Conservation (phyloP, 2,797 vertebrate genomes). For the Ambastaia sidthimunki region DNA sequence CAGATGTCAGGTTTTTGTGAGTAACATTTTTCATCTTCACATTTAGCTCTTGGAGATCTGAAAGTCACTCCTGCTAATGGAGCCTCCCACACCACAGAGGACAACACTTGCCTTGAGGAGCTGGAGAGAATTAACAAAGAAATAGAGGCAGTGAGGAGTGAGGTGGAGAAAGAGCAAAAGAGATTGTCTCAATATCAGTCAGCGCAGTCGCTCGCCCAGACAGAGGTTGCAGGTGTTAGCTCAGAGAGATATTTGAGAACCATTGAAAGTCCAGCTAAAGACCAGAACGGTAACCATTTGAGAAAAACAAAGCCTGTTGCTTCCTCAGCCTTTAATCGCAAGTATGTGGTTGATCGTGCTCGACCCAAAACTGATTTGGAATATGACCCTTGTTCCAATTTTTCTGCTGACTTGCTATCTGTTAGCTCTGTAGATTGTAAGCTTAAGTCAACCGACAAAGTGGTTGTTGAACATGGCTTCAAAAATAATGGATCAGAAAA, state of each 20-base stretch:
- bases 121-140: conserved; percentile 77
- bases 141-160: conserved; percentile 75
- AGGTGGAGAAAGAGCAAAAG: conserved; percentile 78
- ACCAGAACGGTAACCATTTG: conserved; percentile 41
- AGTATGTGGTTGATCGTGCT: conserved; percentile 77
- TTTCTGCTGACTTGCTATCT: conserved; percentile 73
- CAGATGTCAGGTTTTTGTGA: neutral
- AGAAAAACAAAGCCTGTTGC: conserved; percentile 33
- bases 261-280: conserved; percentile 49
- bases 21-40: conserved; percentile 24
- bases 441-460: conserved; percentile 34
- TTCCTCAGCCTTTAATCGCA: conserved; percentile 52
- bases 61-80: conserved; percentile 9
- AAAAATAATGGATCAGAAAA: conserved; percentile 6
- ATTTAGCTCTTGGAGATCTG: conserved; percentile 60
- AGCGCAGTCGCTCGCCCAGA: conserved; percentile 40
- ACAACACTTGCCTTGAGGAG: conserved; percentile 68
- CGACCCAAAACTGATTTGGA: conserved; percentile 80
- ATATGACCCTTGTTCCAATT: conserved; percentile 82
- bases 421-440: conserved; percentile 63
- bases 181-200: conserved; percentile 72
- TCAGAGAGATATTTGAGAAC: conserved; percentile 29
- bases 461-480: conserved; percentile 17
- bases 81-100: conserved; percentile 45
- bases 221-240: conserved; percentile 34